A percentile compares a stretch with the other conserved stretches of the same genome.
Conservation (phyloP, 2,113 vertebrate genomes). For the Clarias macrocephalus region DNA sequence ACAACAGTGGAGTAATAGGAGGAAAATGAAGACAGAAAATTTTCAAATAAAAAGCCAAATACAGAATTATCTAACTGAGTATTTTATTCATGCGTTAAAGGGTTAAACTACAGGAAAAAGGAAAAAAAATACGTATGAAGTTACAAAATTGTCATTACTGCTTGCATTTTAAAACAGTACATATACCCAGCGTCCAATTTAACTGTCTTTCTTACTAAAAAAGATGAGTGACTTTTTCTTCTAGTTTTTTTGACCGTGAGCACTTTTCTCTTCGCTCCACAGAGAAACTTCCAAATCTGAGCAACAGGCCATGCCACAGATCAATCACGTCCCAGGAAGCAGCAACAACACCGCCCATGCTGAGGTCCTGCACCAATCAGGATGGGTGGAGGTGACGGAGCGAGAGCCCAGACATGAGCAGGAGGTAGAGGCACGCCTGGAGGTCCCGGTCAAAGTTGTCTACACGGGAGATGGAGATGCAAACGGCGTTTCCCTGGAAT, state of each 20-base stretch:
- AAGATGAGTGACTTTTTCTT: no score
- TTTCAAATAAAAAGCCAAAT: not conserved
- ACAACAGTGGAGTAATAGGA: not conserved
- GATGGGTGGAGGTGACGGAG: conserved; percentile 65
- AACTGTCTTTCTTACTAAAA: no score
- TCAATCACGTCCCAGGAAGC: conserved; percentile 79
- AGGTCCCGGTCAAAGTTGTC: conserved; percentile 75
- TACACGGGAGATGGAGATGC: conserved; percentile 65
- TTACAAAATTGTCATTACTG: no score
- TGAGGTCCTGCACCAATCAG: conserved; percentile 68
- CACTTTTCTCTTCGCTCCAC: conserved; percentile 33
- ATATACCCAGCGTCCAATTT: no score
- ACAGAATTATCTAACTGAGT: not conserved
- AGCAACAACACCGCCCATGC: conserved; percentile 71
- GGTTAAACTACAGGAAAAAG: no score
- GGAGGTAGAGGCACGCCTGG: conserved; percentile 70
- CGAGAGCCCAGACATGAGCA: conserved; percentile 69
- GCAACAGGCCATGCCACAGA: conserved; percentile 81
- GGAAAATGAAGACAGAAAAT: not conserved
- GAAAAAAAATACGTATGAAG: no score
- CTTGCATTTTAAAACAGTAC: no score
- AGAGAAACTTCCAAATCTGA: conserved; percentile 81
- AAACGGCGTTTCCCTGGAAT: conserved; percentile 77
- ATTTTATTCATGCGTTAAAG: not conserved
- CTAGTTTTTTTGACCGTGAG: not conserved